These are phyloP conservation scores for Monodelphis domestica DNA, from an alignment of 2,797 vertebrate species.

Conservation along the genomic window DNA sequence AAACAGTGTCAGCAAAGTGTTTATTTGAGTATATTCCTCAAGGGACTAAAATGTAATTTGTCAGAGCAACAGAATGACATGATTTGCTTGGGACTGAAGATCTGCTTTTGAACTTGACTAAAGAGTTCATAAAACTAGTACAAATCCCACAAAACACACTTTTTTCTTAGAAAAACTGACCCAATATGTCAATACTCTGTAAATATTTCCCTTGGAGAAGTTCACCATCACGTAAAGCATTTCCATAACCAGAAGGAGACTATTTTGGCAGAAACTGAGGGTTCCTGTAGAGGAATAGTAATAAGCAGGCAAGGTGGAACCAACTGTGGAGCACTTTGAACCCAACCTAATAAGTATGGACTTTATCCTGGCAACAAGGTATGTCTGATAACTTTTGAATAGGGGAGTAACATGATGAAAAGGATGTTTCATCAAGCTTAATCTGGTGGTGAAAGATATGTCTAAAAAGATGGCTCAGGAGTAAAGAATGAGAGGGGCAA, in stretches of 20 bases:
- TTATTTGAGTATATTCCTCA: slow-evolving; percentile 14
- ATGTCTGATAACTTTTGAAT: background rate
- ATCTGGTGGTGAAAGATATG: background rate
- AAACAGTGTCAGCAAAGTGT: background rate
- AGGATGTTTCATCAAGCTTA: background rate
- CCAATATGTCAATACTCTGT: background rate
- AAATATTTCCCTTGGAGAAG: background rate
- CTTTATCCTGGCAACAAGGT: background rate
- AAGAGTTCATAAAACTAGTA: slow-evolving; percentile 37
- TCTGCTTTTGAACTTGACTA: slow-evolving; percentile 42
- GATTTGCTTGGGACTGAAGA: slow-evolving; percentile 21
- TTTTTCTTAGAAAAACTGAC: background rate
- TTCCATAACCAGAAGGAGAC: background rate
- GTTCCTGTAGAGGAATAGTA: background rate
- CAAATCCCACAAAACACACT: background rate
- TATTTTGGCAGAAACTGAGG: background rate
- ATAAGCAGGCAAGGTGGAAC: background rate
- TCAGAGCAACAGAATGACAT: slow-evolving; percentile 16
- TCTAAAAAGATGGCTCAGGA: background rate
- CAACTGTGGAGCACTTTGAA: background rate
- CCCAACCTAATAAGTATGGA: background rate
- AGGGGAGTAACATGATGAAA: background rate
- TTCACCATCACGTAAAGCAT: background rate
- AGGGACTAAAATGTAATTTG: slow-evolving; percentile 33
- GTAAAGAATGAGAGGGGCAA: background rate